Evolutionary conservation across 2,113 vertebrate genomes (phyloP).

Genomic region (zebrafish (Danio rerio)): GRCz12tu NC_133200.1:36981501-36982000

Average conservation of each 20-base stretch:
- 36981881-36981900: not conserved
- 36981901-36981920: not conserved
- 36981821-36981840: conserved; percentile 38
- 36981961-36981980: not conserved
- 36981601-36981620: not conserved
- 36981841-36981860: conserved; percentile 15
- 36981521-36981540: no score
- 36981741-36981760: conserved; percentile 42
- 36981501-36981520: no score
- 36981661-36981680: not conserved
- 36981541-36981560: no score
- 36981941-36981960: not conserved
- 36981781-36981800: conserved; percentile 24
- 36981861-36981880: conserved; percentile 17
- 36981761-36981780: conserved; percentile 32
- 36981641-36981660: not conserved
- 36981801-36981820: conserved; percentile 21
- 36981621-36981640: not conserved
- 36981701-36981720: not conserved
- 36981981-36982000: not conserved
- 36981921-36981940: not conserved
- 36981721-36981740: conserved; percentile 28
- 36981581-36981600: no score
- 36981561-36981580: no score
- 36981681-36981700: not conserved